Evolutionary conservation across 2,888 invertebrate species (phyloP), one percentile per base, ranked within the genome.

Genomic region (Drosophila colorata): DNA sequence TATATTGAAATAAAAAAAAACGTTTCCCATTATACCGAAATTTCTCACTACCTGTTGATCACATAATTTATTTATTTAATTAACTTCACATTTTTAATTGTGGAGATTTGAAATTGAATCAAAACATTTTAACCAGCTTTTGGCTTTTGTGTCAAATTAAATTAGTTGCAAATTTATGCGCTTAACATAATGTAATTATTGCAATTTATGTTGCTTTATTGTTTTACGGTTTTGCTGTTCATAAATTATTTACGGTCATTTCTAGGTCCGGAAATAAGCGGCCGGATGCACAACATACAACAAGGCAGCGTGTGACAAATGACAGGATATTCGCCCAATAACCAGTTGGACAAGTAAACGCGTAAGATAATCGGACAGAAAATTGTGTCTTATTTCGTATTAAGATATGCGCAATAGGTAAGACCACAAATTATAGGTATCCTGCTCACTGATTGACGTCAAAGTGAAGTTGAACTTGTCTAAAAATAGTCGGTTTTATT

Each of bases 171-270:
- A 63, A 63, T 69, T 52, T 47, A 56, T 38, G 18, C 59, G 40
- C 49, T 28, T 49, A 23, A 18, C 35, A 6, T 23, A 31, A 20
- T 20, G 51, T 59, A 74, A 70, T 69, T 81, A 61, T 74, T 81
- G 63, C 63, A 57, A 80, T n/a, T n/a, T n/a, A n/a, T 52, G 66
- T 18, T 35, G 28, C 41, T 59, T 53, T 56, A 59, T 64, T 69
- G 63, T 51, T 51, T 60, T 33, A 25, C 33, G 37, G 37, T 47
- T 37, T 37, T 9, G 33, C 25, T 28, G 46, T 16, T 25, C 52
- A 51, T 47, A 48, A 55, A 77, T 73, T 44, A 87, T 80, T 56
- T 37, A 67, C 53, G 64, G 33, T 57, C 55, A 73, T 51, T 48
- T 63, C 37, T 23, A 56, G 40, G 35, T 8, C 25, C 67, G 75